Evolutionary conservation across 2,888 invertebrate species (phyloP).

Genomic region (Ariolimax columbianus): DNA sequence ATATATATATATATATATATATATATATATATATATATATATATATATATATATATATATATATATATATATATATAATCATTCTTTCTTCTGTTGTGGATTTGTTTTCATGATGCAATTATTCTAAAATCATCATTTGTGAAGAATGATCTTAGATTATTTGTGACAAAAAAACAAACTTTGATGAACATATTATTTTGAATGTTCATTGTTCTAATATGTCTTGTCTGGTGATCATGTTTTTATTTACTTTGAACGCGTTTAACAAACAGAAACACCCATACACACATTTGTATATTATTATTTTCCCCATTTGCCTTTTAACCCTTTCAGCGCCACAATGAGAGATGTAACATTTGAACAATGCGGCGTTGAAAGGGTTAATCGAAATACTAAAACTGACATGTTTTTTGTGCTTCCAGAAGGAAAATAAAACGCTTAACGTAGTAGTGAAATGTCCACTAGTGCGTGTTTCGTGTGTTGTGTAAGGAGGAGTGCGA

Average conservation of each 20-base stretch:
- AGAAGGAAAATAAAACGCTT: slow-evolving; percentile 47
- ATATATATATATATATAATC: too few species aligned
- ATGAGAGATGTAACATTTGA: slow-evolving; percentile 4
- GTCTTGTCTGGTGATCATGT: slow-evolving; percentile 5
- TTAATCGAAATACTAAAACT: slow-evolving; percentile 26
- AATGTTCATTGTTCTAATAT: slow-evolving; percentile 15
- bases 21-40: too few species aligned
- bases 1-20: background rate
- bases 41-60: too few species aligned
- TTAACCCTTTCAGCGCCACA: background rate
- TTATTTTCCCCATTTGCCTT: slow-evolving; percentile 4
- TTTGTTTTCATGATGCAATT: background rate
- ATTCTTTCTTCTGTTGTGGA: background rate
- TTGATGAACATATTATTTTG: background rate
- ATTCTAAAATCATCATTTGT: background rate
- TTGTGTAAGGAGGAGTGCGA: background rate
- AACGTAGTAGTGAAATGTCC: slow-evolving; percentile 34
- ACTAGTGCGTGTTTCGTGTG: background rate
- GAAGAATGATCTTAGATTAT: background rate
- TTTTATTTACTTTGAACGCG: background rate
- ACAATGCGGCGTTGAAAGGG: slow-evolving; percentile 1
- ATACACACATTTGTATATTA: slow-evolving; percentile 18
- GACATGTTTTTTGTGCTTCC: slow-evolving; percentile 41
- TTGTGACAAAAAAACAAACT: background rate
- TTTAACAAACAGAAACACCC: background rate